These are phyloP conservation scores for Nothocercus nigrocapillus DNA, from an alignment of 2,113 vertebrate species.

Conservation along the genomic window DNA sequence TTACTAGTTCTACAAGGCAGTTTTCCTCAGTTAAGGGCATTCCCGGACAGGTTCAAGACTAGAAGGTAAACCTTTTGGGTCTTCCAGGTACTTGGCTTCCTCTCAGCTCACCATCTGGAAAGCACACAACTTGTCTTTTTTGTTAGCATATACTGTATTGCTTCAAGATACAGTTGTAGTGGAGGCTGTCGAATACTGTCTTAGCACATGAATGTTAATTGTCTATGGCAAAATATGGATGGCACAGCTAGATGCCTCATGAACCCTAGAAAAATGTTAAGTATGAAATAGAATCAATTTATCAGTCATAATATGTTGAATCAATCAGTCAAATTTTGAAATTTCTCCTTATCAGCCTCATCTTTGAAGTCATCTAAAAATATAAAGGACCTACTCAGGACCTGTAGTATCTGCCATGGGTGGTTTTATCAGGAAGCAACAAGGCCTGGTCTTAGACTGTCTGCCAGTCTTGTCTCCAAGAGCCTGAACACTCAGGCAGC, in stretches of 20 bases:
- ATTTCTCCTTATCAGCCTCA: not conserved
- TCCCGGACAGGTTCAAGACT: not conserved
- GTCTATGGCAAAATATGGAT: not conserved
- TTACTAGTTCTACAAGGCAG: not conserved
- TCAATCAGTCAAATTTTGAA: not conserved
- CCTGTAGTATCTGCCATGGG: no score
- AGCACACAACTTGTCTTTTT: not conserved
- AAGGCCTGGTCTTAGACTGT: not conserved
- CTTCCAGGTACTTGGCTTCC: not conserved
- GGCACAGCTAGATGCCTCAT: not conserved
- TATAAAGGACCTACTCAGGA: not conserved
- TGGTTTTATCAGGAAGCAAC: not conserved
- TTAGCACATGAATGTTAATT: not conserved
- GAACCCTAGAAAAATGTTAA: not conserved
- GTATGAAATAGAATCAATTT: not conserved
- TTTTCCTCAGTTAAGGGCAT: not conserved
- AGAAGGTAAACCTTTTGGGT: not conserved
- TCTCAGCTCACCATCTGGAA: not conserved
- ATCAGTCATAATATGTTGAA: not conserved
- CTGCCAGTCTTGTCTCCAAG: not conserved
- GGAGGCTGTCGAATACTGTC: not conserved
- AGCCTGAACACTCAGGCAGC: not conserved
- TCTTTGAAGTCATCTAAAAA: not conserved
- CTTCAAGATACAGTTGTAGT: not conserved
- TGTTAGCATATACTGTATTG: not conserved